Evolutionary conservation across 2,888 invertebrate genomes (phyloP), one percentile per base, ranked within the genome.

Genomic region (Dicycla oo): DNA sequence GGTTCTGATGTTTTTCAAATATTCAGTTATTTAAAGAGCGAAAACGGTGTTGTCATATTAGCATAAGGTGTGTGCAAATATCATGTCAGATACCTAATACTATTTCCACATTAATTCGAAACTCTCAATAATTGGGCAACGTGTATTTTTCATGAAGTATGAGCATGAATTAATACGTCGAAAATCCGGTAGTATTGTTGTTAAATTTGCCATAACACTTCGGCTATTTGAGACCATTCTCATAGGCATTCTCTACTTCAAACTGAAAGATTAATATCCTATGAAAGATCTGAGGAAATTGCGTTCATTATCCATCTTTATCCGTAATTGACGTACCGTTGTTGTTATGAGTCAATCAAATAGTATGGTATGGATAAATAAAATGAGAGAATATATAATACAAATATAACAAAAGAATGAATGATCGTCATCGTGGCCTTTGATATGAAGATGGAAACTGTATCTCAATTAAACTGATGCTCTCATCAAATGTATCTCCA

Each of bases 331-430:
- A 60, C 53, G 34, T 43, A 51, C 47, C 11, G 26, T 23, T 57
- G 38, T 69, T 63, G 34, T 70, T 69, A 38, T 11, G 62, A 49
- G 58, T 54, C 79, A 60, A 60, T 75, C 72, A 64, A 72, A 58
- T 47, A 54, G 18, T 54, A 38, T 58, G 61, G 56, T 49, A 60
- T 26, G 47, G 6, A 54, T 60, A 78, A 60, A 64, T 54, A 60
- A 54, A 54, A 49, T 64, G 43, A 78, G 10, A 51, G 56, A 15
- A 18, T 47, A 26, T 40, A n/a, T n/a, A n/a, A n/a, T n/a, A n/a
- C n/a, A n/a, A n/a, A n/a, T n/a, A n/a, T n/a, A n/a, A n/a, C n/a
- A n/a, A n/a, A 30, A 23, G 13, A 68, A 43, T 67, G 23, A n/a
- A 8, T 13, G 23, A 56, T 45, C n/a, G 6, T 15, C 11, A n/a